Base-by-base conservation (phyloP, 2,797 vertebrate species). In the Lepus townsendii region DNA sequence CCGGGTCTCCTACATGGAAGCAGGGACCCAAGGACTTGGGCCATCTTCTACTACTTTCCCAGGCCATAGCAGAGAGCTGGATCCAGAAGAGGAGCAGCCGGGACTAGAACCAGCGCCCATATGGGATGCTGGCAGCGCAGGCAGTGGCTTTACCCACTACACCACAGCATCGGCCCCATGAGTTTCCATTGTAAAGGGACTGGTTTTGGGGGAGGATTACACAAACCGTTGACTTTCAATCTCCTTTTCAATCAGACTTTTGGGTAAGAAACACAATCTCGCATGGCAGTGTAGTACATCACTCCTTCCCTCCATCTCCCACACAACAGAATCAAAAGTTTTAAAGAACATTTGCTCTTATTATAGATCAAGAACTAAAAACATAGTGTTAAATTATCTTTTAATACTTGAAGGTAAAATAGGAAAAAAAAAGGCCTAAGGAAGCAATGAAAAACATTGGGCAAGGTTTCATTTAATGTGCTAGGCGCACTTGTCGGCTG, bases 361-460 rank as follows among this genome's bases (percentile, higher is more conserved):
- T 50, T 91, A 85, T 4, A 16, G 47, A 52, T 17, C 27, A 71
- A 94, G 82, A 62, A 24, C 1, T 26, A 75, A 76, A 71, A 77
- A 42, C 38, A 62, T 52, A 78, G 47, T 35, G 7, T 38, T 90
- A 66, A 69, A 76, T 71, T 80, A 8, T 20, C 71, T 83, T 82
- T 75, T 78, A 32, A 85, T 80, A 77, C 47, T 88, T 72, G 30
- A 83, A 42, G 50, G 47, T 8, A 72, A 50, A 5, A 14, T 68
- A 77, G 62, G 60, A 93, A 30, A 93, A 32, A 30, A 91, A 86
- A 86, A 52, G 73, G 52, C 20, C 57, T 69, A 72, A 83, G 57
- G 26, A 83, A 88, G 65, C 14, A 79, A 68, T 65, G 52, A 52
- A 82, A 86, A 4, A 80, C 42, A 69, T 71, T 20, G 65, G 35